phyloP scores from a whole-genome alignment of 2,113 vertebrate genomes.

The Callithrix jacchus region DNA sequence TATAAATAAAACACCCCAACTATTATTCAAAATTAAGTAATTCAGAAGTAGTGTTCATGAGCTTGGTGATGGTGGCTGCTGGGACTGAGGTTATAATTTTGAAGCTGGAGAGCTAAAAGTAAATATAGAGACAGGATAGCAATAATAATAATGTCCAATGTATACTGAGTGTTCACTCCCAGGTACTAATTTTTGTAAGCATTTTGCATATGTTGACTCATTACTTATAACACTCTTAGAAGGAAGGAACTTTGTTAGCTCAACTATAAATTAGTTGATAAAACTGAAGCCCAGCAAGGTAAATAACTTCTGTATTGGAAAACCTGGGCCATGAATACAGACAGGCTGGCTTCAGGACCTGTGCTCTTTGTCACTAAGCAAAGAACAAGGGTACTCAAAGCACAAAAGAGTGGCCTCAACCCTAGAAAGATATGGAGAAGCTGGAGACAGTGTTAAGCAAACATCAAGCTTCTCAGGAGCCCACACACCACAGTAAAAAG shows the following conservation, averaged over 20 bases:
- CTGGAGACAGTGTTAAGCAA: not conserved
- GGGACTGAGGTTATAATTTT: not conserved
- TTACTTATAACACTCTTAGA: not conserved
- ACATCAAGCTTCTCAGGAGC: not conserved
- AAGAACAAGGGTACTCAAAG: not conserved
- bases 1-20: not conserved
- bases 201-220: not conserved
- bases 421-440: not conserved
- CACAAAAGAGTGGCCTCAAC: not conserved
- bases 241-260: not conserved
- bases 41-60: not conserved
- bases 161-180: not conserved
- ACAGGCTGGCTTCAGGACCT: not conserved
- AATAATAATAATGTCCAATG: not conserved
- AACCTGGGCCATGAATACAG: not conserved
- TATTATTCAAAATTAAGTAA: not conserved
- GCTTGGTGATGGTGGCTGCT: not conserved
- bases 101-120: not conserved
- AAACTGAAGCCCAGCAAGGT: not conserved
- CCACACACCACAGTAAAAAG: not conserved
- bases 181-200: not conserved
- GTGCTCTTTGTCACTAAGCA: not conserved
- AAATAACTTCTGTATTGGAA: not conserved
- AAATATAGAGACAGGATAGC: not conserved
- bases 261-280: not conserved